These are phyloP conservation scores for Steinernema khuongi DNA, from an alignment of 1,140 invertebrate genomes.

Conservation along the genomic window DNA sequence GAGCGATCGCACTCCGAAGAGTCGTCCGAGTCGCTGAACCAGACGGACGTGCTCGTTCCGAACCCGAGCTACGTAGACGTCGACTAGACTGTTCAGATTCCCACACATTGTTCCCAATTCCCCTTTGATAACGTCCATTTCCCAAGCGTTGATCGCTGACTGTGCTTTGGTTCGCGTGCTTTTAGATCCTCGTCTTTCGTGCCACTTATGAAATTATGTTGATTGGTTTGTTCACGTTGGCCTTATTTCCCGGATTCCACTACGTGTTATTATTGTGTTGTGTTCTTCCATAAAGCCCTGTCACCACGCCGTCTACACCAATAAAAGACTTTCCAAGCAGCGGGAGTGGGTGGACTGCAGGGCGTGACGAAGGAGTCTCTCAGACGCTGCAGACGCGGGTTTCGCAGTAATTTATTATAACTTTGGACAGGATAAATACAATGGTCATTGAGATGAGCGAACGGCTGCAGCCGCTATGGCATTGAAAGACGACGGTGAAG, in stretches of 20 bases:
- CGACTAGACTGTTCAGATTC: background rate
- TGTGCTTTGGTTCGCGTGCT: no score
- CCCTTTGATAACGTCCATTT: background rate
- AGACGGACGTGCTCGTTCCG: background rate
- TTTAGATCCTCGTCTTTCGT: no score
- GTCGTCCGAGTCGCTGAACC: background rate
- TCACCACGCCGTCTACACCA: no score
- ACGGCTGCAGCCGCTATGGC: background rate
- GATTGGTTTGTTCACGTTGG: background rate
- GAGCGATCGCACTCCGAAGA: background rate
- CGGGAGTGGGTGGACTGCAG: no score
- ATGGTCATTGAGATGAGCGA: background rate
- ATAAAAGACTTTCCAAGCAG: no score
- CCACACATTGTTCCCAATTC: background rate
- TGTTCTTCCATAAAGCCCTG: no score
- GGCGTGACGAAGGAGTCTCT: no score
- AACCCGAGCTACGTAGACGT: background rate
- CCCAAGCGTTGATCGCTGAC: background rate
- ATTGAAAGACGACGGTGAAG: background rate
- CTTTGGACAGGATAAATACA: background rate
- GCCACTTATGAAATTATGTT: background rate
- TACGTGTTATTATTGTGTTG: no score
- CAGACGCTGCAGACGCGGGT: no score
- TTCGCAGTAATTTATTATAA: background rate
- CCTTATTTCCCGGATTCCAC: constrained; percentile 1